Evolutionary conservation across 2,797 vertebrate genomes (phyloP).

Genomic region (Lophius americanus): DNA sequence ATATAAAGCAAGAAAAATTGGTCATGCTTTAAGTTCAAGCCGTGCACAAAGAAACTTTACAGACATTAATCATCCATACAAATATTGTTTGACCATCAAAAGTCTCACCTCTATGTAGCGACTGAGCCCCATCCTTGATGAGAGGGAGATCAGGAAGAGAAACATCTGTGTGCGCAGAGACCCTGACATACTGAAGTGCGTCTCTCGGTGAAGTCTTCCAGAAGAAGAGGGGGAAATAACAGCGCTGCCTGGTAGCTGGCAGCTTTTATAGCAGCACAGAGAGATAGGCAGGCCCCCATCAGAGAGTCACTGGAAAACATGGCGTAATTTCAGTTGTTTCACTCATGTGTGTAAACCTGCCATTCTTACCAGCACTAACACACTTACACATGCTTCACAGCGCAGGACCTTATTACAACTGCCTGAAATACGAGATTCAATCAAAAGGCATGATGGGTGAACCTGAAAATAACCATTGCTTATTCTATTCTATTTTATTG

Average conservation of each 20-base stretch:
- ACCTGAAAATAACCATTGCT: not conserved
- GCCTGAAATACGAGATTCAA: constrained; percentile 1
- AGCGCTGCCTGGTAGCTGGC: constrained; percentile 42
- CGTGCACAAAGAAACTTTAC: constrained; percentile 24
- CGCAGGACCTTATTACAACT: constrained; percentile 2
- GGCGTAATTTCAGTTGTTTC: constrained; percentile 1
- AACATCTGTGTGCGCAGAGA: constrained; percentile 80
- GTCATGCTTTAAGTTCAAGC: not conserved
- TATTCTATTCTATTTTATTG: not conserved
- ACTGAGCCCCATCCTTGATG: constrained; percentile 81
- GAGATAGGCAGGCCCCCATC: constrained; percentile 41
- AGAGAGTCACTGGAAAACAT: constrained; percentile 31
- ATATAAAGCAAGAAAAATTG: constrained; percentile 18
- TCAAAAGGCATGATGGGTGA: constrained; percentile 4
- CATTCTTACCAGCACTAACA: constrained; percentile 1
- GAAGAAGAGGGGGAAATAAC: constrained; percentile 53
- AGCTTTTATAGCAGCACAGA: constrained; percentile 73
- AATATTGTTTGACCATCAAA: not conserved
- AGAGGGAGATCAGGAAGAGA: constrained; percentile 84
- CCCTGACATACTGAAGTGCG: constrained; percentile 79
- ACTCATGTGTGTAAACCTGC: constrained; percentile 18
- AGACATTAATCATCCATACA: not conserved
- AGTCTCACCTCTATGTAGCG: constrained; percentile 88
- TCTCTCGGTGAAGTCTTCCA: constrained; percentile 48
- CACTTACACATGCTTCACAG: not conserved